Conservation (phyloP, 2,113 vertebrate genomes). For the Cavia porcellus region DNA sequence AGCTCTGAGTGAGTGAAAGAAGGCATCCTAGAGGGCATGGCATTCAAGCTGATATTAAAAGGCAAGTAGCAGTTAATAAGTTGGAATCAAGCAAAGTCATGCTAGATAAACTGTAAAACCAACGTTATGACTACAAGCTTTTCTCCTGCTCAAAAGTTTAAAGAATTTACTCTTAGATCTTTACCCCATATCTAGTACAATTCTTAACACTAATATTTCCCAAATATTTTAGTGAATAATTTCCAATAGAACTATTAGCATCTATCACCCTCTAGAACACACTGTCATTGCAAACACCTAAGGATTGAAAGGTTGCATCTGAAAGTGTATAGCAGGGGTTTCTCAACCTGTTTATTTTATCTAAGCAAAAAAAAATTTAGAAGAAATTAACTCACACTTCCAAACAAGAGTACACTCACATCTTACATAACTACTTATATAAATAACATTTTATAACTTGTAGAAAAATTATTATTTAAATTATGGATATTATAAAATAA, state of each 20-base stretch:
- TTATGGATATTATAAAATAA: background rate
- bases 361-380: background rate
- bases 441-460: background rate
- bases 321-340: background rate
- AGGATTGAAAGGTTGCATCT: background rate
- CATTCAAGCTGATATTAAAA: background rate
- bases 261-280: background rate
- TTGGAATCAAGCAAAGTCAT: background rate
- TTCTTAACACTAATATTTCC: background rate
- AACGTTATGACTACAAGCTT: background rate
- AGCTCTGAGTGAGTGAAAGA: background rate
- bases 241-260: background rate
- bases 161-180: background rate
- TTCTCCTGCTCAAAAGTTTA: background rate
- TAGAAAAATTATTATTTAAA: background rate
- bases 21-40: background rate
- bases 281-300: constrained; percentile 26
- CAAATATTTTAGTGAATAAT: constrained; percentile 49
- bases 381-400: background rate
- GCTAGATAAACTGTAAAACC: background rate
- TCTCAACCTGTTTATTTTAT: background rate
- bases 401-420: background rate
- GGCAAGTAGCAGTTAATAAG: background rate
- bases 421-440: background rate
- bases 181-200: background rate